A percentile compares a stretch with the other conserved stretches of the same genome.
Conservation (phyloP, 2,113 vertebrate species). For the Laticauda laticaudata region DNA sequence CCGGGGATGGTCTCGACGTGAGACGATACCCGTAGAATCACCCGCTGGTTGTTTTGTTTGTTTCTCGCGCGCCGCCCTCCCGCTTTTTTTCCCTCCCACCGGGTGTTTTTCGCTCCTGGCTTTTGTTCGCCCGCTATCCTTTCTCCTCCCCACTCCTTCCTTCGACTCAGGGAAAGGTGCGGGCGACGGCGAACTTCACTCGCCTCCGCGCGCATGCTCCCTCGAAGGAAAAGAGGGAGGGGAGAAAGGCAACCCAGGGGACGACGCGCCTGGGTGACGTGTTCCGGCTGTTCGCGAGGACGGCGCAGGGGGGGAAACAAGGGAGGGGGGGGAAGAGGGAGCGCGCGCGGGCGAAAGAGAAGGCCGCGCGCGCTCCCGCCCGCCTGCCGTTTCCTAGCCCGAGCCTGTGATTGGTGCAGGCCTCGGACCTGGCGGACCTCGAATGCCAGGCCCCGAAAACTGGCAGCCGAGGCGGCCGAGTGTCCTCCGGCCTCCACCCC, state of each 20-base stretch:
- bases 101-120: neutral
- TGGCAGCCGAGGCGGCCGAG: constrained; percentile 32
- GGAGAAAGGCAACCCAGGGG: neutral
- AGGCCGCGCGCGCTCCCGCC: constrained; percentile 79
- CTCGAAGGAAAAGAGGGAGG: neutral
- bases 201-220: constrained; percentile 3
- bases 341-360: constrained; percentile 47
- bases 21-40: neutral
- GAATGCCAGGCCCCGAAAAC: constrained; percentile 44
- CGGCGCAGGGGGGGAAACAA: constrained; percentile 37
- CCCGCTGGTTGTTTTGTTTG: neutral
- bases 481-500: neutral
- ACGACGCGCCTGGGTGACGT: constrained; percentile 68
- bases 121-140: neutral
- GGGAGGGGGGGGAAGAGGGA: constrained; percentile 42
- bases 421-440: constrained; percentile 61
- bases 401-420: constrained; percentile 79
- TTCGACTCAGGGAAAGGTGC: neutral
- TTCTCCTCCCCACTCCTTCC: no score
- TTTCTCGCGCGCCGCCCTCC: neutral
- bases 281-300: constrained; percentile 47
- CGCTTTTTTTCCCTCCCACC: neutral
- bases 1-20: no score
- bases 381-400: constrained; percentile 67
- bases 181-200: constrained; percentile 19